Conservation (phyloP, 2,888 invertebrate genomes). For the Drosophila engyochracea region DNA sequence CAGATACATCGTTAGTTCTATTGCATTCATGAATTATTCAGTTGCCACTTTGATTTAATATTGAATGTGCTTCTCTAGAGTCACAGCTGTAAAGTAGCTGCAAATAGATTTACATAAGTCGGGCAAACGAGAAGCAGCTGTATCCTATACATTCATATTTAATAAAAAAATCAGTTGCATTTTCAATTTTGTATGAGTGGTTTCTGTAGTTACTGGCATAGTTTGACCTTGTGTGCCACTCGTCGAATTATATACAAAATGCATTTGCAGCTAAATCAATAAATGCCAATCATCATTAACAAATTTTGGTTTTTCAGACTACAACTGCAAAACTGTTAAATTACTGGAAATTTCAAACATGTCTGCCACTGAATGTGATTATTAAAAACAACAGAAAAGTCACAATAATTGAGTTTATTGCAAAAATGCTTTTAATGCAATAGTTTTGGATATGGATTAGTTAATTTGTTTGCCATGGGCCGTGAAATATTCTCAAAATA, state of each 20-base stretch:
- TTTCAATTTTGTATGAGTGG: background rate
- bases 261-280: conserved; percentile 14
- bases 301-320: conserved; percentile 28
- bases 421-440: background rate
- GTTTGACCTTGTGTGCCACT: background rate
- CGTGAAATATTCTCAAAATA: background rate
- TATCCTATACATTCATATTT: background rate
- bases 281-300: conserved; percentile 33
- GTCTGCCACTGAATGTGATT: background rate
- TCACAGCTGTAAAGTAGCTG: conserved; percentile 2
- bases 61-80: background rate
- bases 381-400: background rate
- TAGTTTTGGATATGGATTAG: background rate
- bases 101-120: conserved; percentile 27
- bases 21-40: conserved; percentile 31
- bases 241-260: conserved; percentile 9
- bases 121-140: conserved; percentile 18
- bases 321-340: conserved; percentile 6
- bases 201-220: background rate
- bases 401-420: background rate
- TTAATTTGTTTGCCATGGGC: background rate
- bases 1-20: background rate
- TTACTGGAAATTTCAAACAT: conserved; percentile 3
- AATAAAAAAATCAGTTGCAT: background rate
- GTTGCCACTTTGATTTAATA: conserved; percentile 4